These are phyloP conservation scores for Clarias macrocephalus DNA, from an alignment of 2,113 vertebrate species.

Conservation along the genomic window DNA sequence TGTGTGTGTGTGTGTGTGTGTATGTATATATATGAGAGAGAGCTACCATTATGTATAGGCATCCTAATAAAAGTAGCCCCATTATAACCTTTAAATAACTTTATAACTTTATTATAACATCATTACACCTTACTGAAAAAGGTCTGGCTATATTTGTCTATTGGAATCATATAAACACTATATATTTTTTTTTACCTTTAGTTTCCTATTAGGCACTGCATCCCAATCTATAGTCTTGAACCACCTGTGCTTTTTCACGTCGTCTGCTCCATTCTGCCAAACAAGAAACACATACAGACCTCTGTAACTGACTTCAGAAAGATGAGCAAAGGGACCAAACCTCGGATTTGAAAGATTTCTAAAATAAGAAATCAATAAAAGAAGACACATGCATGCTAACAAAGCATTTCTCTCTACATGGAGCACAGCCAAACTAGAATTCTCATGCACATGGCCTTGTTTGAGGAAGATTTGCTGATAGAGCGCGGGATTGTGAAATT, in stretches of 20 bases:
- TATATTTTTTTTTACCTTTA: constrained; percentile 81
- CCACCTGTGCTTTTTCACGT: constrained; percentile 92
- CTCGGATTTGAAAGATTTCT: neutral
- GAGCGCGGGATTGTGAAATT: neutral
- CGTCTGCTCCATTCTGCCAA: constrained; percentile 89
- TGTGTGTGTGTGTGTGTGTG: no score
- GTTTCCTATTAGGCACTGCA: constrained; percentile 79
- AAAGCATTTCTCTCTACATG: neutral
- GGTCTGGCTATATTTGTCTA: neutral
- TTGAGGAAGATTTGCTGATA: neutral
- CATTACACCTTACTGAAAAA: neutral
- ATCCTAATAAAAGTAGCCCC: no score
- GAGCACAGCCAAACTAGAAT: neutral
- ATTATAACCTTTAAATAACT: no score
- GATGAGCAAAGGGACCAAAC: neutral
- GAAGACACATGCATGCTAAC: neutral
- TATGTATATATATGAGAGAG: no score
- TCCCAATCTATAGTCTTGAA: constrained; percentile 93
- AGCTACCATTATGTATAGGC: no score
- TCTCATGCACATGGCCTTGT: constrained; percentile 2
- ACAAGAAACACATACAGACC: neutral
- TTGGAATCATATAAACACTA: neutral
- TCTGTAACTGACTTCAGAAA: neutral
- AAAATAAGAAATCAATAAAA: constrained; percentile 9
- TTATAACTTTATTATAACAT: no score